Conservation (phyloP, 2,888 invertebrate genomes). For the Creontiades dilutus region DNA sequence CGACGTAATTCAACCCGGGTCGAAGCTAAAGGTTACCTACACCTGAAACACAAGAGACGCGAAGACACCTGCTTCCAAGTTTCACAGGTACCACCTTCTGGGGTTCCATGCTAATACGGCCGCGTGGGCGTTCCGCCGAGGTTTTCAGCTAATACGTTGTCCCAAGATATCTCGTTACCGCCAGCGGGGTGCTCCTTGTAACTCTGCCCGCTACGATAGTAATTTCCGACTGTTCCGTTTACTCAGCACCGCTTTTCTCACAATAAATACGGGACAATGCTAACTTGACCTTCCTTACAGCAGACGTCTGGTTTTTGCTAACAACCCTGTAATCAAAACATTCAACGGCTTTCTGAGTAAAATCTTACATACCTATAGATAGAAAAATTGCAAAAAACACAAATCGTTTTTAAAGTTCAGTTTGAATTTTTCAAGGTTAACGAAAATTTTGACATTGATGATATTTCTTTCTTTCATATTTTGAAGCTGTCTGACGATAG, state of each 20-base stretch:
- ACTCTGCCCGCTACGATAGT: neutral
- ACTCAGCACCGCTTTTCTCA: neutral
- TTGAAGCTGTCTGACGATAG: too few species aligned
- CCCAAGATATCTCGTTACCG: conserved; percentile 24
- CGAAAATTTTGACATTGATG: too few species aligned
- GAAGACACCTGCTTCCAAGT: conserved; percentile 27
- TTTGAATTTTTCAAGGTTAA: too few species aligned
- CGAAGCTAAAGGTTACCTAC: conserved; percentile 32
- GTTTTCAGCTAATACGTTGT: conserved; percentile 18
- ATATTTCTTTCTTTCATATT: too few species aligned
- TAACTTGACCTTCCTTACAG: too few species aligned
- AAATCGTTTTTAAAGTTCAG: too few species aligned
- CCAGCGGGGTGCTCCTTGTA: conserved; percentile 39
- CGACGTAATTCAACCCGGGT: conserved; percentile 35
- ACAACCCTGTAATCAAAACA: too few species aligned
- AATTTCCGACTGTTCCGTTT: conserved; percentile 20
- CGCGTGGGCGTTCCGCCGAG: conserved; percentile 13
- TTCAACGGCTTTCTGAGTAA: too few species aligned
- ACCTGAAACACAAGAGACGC: neutral
- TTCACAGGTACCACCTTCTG: conserved; percentile 7
- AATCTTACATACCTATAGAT: too few species aligned
- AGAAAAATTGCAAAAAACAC: too few species aligned
- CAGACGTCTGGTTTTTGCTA: too few species aligned
- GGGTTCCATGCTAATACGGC: conserved; percentile 6
- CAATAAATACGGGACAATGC: too few species aligned